phyloP scores from a whole-genome alignment of 2,797 vertebrate species.

The Discoglossus pictus region DNA sequence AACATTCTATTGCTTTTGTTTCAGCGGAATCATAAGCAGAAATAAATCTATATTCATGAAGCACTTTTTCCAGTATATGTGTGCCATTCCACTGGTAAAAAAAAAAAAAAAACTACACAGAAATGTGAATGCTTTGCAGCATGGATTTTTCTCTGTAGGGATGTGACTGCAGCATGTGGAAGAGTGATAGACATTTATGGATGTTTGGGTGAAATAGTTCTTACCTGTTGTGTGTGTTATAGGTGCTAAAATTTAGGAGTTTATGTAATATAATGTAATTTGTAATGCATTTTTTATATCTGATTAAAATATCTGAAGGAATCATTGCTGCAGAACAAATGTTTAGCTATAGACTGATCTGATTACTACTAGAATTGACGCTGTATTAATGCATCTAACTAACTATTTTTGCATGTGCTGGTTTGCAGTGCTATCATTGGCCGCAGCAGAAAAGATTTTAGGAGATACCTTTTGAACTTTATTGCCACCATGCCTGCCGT shows the following conservation, averaged over 20 bases:
- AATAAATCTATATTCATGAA: slow-evolving; percentile 77
- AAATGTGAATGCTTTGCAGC: slow-evolving; percentile 40
- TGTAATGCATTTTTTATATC: too few species aligned
- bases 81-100: slow-evolving; percentile 81
- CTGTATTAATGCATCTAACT: slow-evolving; percentile 60
- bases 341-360: too few species aligned
- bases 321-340: too few species aligned
- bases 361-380: too few species aligned
- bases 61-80: slow-evolving; percentile 80
- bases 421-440: slow-evolving; percentile 97
- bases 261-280: too few species aligned
- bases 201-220: too few species aligned
- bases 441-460: slow-evolving; percentile 93
- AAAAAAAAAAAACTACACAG: too few species aligned
- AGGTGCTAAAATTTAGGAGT: too few species aligned
- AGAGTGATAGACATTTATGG: too few species aligned
- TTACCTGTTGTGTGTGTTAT: too few species aligned
- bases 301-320: too few species aligned
- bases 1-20: slow-evolving; percentile 63
- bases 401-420: slow-evolving; percentile 75
- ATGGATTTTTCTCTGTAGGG: slow-evolving; percentile 23
- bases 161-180: slow-evolving; percentile 20
- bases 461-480: slow-evolving; percentile 93
- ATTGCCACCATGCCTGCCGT: slow-evolving; percentile 94
- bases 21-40: slow-evolving; percentile 84